Base-by-base conservation (phyloP, 2,113 vertebrate genomes). In the Laticauda laticaudata region DNA sequence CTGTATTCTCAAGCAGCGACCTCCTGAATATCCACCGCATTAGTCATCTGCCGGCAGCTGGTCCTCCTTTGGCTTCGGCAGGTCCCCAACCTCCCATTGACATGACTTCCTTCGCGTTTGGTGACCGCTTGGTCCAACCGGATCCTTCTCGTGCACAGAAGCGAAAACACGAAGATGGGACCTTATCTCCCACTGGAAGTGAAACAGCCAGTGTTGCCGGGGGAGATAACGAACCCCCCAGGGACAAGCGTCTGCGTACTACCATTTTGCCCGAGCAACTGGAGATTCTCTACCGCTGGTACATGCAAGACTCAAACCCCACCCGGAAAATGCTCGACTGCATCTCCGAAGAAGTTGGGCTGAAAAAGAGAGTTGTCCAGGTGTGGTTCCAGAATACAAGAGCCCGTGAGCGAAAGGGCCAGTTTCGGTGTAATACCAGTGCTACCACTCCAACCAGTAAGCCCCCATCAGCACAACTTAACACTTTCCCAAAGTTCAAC, bases 341-440 rank as follows among this genome's bases (percentile, higher is more conserved):
- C 93, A 99, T 99, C 95, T 98, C 99, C 0, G 98, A 98, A 94
- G 99, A 99, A 97, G 98, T 99, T 90, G 98, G 98, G 57, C 98
- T 99, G 93, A 98, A 98, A 89, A 99, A 99, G 95, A 98, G 98
- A 93, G 99, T 99, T 29, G 99, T 99, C 20, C 99, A 99, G 96
- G 99, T 99, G 94, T 99, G 99, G 99, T 99, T 99, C 96, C 99
- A 99, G 97, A 99, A 99, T 92, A 99, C 99, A 97, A 97, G 99
- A 90, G 98, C 99, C 12, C 97, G 99, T 24, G 98, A 99, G 88
- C 97, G 98, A 26, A 99, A 99, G 95, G 99, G 98, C 10, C 98
- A 99, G 92, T 98, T 99, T 75, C 97, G 98, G 54, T 98, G 98
- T 97, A 92, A 98, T 96, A 86, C 96, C 10, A 93, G 92, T 1